phyloP scores from a whole-genome alignment of 2,113 vertebrate species.

The Puntigrus tetrazona region DNA sequence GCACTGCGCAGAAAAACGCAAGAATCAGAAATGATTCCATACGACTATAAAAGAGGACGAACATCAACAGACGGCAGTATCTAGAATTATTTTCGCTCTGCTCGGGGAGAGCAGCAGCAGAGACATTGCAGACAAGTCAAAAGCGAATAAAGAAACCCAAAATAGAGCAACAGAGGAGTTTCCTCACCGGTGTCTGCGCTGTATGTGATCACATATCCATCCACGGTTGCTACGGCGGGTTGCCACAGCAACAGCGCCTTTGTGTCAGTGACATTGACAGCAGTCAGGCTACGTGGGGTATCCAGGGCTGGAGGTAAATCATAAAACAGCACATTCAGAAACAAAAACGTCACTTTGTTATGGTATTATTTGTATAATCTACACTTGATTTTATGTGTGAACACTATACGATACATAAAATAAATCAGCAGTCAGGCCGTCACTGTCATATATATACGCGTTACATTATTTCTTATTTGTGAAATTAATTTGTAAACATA shows the following conservation, averaged over 20 bases:
- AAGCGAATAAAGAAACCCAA: not conserved
- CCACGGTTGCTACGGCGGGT: conserved; percentile 85
- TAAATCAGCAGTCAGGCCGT: no score
- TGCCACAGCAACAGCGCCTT: conserved; percentile 88
- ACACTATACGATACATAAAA: no score
- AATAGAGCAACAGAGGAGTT: conserved; percentile 2
- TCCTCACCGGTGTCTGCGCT: conserved; percentile 77
- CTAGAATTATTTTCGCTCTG: not conserved
- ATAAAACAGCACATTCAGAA: not conserved
- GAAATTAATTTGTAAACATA: no score
- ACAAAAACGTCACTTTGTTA: not conserved
- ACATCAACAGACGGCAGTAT: not conserved
- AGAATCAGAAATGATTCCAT: not conserved
- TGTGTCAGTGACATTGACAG: conserved; percentile 84
- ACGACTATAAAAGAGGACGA: not conserved
- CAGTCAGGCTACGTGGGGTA: conserved; percentile 80
- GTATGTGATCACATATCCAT: conserved; percentile 88
- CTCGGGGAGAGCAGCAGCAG: not conserved
- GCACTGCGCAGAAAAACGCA: conserved; percentile 64
- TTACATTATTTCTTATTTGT: no score
- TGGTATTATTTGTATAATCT: no score
- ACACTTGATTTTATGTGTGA: no score
- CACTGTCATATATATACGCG: no score
- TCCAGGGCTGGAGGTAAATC: conserved; percentile 80
- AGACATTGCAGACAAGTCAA: not conserved